These are phyloP conservation scores for Lepidurus packardi DNA, from an alignment of 1,140 invertebrate genomes.

Conservation along the genomic window DNA sequence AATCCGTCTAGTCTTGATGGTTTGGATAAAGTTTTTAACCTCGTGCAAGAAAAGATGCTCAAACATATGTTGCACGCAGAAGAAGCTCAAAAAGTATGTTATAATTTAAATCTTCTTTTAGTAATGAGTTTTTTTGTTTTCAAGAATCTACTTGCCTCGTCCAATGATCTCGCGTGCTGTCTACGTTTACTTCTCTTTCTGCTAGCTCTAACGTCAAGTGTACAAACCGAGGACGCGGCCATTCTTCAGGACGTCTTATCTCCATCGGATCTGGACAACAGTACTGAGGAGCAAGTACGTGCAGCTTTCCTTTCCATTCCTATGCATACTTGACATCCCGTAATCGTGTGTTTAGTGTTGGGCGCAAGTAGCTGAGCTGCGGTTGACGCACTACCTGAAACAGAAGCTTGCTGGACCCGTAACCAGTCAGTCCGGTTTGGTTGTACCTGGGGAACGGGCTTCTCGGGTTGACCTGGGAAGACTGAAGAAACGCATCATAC, in stretches of 20 bases:
- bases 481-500: slow-evolving; percentile 15
- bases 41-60: not conserved
- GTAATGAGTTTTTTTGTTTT: not conserved
- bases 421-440: not conserved
- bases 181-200: not conserved
- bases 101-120: not conserved
- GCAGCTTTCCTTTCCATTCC: not conserved
- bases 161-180: not conserved
- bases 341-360: not conserved
- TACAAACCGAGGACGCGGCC: not conserved
- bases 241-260: not conserved
- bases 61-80: not conserved
- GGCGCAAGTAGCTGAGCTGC: not conserved
- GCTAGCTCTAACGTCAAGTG: not conserved
- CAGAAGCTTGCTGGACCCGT: not conserved
- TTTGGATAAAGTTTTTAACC: not conserved
- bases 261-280: not conserved
- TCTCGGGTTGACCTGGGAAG: not conserved
- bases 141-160: not conserved
- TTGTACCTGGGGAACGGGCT: not conserved
- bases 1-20: not conserved
- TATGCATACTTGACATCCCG: too few relatives aligned
- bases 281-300: not conserved
- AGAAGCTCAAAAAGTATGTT: slow-evolving; percentile 1
- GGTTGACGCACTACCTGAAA: not conserved